Percentiles rank a stretch among this genome's conserved stretches.
Evolutionary conservation across 2,113 vertebrate genomes (phyloP).

Genomic region (Brachirus orientalis): DNA sequence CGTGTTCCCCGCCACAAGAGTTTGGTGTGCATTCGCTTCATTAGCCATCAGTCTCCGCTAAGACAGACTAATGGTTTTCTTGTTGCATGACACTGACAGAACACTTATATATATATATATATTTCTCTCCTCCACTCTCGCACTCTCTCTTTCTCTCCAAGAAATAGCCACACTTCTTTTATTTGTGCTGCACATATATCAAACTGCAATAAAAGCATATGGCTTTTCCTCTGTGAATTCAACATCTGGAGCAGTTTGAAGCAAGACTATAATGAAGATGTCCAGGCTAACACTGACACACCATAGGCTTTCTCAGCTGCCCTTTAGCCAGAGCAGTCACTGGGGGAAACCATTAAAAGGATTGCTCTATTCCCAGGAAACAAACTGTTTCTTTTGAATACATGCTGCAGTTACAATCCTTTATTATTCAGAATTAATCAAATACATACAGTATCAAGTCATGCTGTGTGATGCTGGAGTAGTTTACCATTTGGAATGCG

Average conservation of each 20-base stretch:
- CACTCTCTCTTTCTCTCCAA: not conserved
- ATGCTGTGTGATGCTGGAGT: slow-evolving; percentile 17
- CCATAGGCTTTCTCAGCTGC: slow-evolving; percentile 26
- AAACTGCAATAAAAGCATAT: slow-evolving; percentile 39
- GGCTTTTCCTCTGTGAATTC: slow-evolving; percentile 35
- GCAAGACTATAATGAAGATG: slow-evolving; percentile 55
- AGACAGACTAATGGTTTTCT: slow-evolving; percentile 65
- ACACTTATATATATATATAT: slow-evolving; percentile 45
- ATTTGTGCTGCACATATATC: slow-evolving; percentile 38
- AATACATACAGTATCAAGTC: slow-evolving; percentile 25
- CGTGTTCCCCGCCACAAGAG: slow-evolving; percentile 46
- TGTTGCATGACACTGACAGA: slow-evolving; percentile 57
- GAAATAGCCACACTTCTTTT: slow-evolving; percentile 23
- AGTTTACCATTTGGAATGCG: slow-evolving; percentile 43
- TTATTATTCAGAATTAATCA: slow-evolving; percentile 43
- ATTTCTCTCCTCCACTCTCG: not conserved
- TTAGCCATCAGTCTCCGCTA: slow-evolving; percentile 65
- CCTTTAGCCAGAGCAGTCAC: slow-evolving; percentile 33
- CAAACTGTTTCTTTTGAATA: slow-evolving; percentile 11
- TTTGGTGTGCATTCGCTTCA: slow-evolving; percentile 63
- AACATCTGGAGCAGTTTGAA: slow-evolving; percentile 60
- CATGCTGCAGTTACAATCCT: slow-evolving; percentile 19
- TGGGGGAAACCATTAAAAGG: slow-evolving; percentile 15
- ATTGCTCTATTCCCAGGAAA: not conserved
- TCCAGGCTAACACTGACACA: slow-evolving; percentile 49